phyloP scores from a whole-genome alignment of 2,888 invertebrate species.

The Oscheius sp. region DNA sequence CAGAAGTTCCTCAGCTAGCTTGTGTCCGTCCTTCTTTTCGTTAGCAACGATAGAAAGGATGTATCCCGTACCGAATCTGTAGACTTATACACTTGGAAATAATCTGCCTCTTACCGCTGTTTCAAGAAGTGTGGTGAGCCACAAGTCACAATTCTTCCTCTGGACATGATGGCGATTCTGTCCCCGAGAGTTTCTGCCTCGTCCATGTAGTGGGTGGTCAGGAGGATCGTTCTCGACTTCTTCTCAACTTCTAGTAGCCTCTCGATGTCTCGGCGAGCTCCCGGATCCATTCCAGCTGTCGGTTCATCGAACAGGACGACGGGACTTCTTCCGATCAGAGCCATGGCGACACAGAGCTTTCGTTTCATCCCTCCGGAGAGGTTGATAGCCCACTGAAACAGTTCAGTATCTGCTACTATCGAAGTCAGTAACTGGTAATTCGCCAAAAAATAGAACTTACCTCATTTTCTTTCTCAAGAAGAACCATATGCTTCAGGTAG shows the following conservation, averaged over 20 bases:
- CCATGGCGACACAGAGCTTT: slow-evolving; percentile 69
- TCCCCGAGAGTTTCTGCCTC: slow-evolving; percentile 71
- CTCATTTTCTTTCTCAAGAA: slow-evolving; percentile 18
- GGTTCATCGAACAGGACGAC: slow-evolving; percentile 69
- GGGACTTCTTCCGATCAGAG: slow-evolving; percentile 60
- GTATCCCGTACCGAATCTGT: slow-evolving; percentile 63
- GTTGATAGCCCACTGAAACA: slow-evolving; percentile 41
- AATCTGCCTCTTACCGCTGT: slow-evolving; percentile 36
- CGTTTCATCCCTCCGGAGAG: slow-evolving; percentile 70
- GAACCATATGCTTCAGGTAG: slow-evolving; percentile 16
- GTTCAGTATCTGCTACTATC: neutral
- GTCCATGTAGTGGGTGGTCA: slow-evolving; percentile 72
- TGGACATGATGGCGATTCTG: slow-evolving; percentile 65
- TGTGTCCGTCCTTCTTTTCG: slow-evolving; percentile 1
- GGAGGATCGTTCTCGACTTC: slow-evolving; percentile 56
- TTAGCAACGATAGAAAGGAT: slow-evolving; percentile 58
- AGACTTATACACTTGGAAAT: neutral
- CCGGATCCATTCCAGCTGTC: slow-evolving; percentile 59
- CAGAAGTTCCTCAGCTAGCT: slow-evolving; percentile 35
- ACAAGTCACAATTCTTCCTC: slow-evolving; percentile 60
- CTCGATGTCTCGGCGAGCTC: slow-evolving; percentile 42
- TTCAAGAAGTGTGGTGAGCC: slow-evolving; percentile 66
- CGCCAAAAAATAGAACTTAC: neutral
- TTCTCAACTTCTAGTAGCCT: slow-evolving; percentile 39
- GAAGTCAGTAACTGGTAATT: too few relatives aligned